Percentiles rank a stretch among this genome's conserved stretches.
phyloP scores from a whole-genome alignment of 2,797 vertebrate species.

The Sebastes steindachneri region DNA sequence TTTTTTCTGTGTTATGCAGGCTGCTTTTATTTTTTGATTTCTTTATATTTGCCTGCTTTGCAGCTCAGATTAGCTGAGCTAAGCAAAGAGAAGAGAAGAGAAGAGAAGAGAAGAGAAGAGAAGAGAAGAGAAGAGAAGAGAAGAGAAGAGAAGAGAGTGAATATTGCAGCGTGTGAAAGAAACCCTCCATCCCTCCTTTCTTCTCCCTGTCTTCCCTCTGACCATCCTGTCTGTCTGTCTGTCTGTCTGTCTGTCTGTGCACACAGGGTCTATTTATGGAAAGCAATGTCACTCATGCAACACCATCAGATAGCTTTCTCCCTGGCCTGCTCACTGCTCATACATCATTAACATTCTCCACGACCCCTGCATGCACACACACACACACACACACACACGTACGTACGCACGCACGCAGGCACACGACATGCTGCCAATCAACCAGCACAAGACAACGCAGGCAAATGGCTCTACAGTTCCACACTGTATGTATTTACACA shows the following conservation, averaged over 20 bases:
- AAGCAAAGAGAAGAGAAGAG: conserved; percentile 21
- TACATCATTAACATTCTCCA: conserved; percentile 82
- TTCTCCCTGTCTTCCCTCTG: conserved; percentile 37
- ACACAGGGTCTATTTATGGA: conserved; percentile 82
- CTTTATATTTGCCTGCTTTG: conserved; percentile 24
- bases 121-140: conserved; percentile 13
- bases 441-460: conserved; percentile 16
- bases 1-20: neutral
- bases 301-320: conserved; percentile 80
- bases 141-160: conserved; percentile 4
- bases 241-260: conserved; percentile 50
- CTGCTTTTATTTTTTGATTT: conserved; percentile 26
- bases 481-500: conserved; percentile 22
- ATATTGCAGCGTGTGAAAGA: conserved; percentile 48
- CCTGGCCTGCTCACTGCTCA: conserved; percentile 77
- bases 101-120: neutral
- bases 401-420: conserved; percentile 5
- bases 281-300: conserved; percentile 84
- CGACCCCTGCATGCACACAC: conserved; percentile 48
- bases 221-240: conserved; percentile 33
- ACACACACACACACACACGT: conserved; percentile 6
- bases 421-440: conserved; percentile 57
- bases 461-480: conserved; percentile 25
- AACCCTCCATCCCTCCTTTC: conserved; percentile 22
- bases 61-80: conserved; percentile 43